phyloP scores from a whole-genome alignment of 1,140 invertebrate genomes.

The Diorhabda elongata region DNA sequence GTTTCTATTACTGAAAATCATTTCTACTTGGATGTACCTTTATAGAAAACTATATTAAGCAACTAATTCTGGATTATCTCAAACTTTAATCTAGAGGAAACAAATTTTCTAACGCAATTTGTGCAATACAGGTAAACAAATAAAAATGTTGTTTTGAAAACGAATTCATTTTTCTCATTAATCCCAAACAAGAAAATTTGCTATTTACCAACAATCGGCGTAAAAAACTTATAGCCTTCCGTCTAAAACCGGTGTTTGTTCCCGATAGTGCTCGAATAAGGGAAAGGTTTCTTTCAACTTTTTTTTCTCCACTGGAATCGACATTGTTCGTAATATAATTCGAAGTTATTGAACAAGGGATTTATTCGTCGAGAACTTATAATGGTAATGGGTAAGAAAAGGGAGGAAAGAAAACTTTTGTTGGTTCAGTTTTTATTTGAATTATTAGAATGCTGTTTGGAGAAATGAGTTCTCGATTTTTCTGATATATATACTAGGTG shows the following conservation, averaged over 20 bases:
- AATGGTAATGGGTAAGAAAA: neutral
- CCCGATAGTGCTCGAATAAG: neutral
- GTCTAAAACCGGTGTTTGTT: neutral
- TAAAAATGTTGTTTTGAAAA: no score
- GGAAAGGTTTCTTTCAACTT: neutral
- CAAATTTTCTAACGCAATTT: no score
- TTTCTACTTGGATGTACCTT: no score
- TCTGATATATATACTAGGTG: no score
- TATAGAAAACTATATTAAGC: no score
- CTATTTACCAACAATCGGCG: no score
- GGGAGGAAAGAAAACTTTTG: neutral
- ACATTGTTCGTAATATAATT: constrained; percentile 3
- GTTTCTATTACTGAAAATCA: no score
- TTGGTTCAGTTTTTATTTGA: neutral
- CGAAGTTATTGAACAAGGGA: neutral
- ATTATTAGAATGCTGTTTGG: neutral
- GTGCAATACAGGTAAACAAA: no score
- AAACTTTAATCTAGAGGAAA: no score
- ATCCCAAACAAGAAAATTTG: no score
- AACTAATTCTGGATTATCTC: no score
- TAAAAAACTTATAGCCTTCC: neutral
- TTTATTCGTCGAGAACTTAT: neutral
- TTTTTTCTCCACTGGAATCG: neutral
- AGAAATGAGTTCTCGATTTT: neutral
- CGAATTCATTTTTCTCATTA: no score